Percentiles rank a stretch among this genome's conserved stretches.
Evolutionary conservation across 2,888 invertebrate species (phyloP).

Genomic region (Seira ritae): DNA sequence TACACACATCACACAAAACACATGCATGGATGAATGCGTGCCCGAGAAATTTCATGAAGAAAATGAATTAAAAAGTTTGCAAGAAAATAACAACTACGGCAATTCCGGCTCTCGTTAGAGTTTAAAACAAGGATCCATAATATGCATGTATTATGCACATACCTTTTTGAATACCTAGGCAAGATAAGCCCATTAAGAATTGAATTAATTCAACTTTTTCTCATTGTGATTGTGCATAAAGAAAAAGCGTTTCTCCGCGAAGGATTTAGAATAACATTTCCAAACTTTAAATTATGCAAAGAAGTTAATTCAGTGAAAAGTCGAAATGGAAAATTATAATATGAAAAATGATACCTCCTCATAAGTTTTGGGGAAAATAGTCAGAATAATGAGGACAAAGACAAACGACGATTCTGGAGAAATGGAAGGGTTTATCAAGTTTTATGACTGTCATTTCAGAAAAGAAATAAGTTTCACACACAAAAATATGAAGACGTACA

Average conservation of each 20-base stretch:
- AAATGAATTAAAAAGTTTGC: neutral
- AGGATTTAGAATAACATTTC: neutral
- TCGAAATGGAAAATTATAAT: neutral
- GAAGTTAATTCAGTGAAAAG: neutral
- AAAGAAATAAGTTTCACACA: neutral
- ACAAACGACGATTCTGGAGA: conserved; percentile 34
- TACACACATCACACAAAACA: no score
- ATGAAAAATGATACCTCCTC: neutral
- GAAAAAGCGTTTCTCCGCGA: no score
- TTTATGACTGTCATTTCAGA: neutral
- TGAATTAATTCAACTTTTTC: neutral
- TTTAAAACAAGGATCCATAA: no score
- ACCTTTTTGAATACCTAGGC: no score
- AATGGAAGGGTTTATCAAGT: neutral
- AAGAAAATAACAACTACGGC: neutral
- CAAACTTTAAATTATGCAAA: neutral
- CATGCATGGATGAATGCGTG: neutral
- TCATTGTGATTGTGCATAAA: no score
- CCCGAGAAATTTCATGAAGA: neutral
- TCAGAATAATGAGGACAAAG: conserved; percentile 61
- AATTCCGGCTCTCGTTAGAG: neutral
- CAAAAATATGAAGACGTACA: neutral
- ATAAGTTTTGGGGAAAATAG: no score
- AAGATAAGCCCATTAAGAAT: neutral
- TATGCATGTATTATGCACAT: no score